Evolutionary conservation across 1,140 invertebrate genomes (phyloP).

Genomic region (Laodelphax striatellus): DNA sequence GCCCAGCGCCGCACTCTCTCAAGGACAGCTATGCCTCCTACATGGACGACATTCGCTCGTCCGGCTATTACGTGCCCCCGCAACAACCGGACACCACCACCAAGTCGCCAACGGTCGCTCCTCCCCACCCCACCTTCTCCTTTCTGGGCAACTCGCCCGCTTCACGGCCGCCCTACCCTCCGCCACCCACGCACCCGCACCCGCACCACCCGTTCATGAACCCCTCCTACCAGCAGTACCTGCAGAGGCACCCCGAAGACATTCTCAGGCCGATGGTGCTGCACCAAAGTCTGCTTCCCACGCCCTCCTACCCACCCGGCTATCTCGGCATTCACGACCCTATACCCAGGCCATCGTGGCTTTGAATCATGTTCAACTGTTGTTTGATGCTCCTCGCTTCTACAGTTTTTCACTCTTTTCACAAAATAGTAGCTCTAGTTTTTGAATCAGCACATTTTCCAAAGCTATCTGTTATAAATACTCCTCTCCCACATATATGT

Average conservation of each 20-base stretch:
- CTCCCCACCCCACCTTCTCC: slow-evolving; percentile 28
- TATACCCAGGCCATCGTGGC: slow-evolving; percentile 43
- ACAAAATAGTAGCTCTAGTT: no score
- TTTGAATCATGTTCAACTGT: slow-evolving; percentile 17
- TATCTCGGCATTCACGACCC: slow-evolving; percentile 50
- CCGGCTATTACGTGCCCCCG: slow-evolving; percentile 20
- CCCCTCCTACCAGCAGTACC: slow-evolving; percentile 54
- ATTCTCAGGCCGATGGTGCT: slow-evolving; percentile 38
- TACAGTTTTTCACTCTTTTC: no score
- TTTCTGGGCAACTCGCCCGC: slow-evolving; percentile 40
- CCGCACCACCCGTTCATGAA: slow-evolving; percentile 29
- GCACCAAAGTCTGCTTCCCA: slow-evolving; percentile 40
- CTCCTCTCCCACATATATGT: no score
- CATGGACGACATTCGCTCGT: slow-evolving; percentile 39
- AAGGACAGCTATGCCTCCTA: slow-evolving; percentile 41
- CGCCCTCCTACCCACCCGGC: slow-evolving; percentile 43
- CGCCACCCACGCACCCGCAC: slow-evolving; percentile 32
- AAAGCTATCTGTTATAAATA: no score
- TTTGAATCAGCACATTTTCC: no score
- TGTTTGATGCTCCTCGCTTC: no score
- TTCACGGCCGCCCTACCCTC: slow-evolving; percentile 35
- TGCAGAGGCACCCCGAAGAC: slow-evolving; percentile 47
- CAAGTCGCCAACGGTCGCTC: neutral
- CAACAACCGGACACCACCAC: slow-evolving; percentile 35
- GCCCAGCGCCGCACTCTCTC: slow-evolving; percentile 35